Evolutionary conservation across 2,797 vertebrate species (phyloP), one percentile per base, ranked within the genome.

Genomic region (Aldrovandia affinis): DNA sequence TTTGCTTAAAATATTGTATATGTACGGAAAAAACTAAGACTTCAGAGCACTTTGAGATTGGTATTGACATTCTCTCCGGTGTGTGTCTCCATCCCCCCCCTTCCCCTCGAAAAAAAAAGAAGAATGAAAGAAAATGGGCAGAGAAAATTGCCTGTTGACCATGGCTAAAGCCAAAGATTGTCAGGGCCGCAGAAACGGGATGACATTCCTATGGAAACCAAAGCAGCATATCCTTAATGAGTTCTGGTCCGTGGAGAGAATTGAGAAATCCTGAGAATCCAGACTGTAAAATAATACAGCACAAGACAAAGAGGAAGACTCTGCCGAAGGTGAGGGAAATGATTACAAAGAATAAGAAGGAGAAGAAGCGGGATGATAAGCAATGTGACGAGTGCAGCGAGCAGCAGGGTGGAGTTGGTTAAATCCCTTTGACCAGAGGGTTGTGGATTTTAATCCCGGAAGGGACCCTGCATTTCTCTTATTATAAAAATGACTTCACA

Each of bases 151-250:
- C 33, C 87, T 90, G 89, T 91, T 88, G 88, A 89, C 92, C 91
- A 92, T 92, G 90, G 91, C 91, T 94, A 95, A 96, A 89, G 85
- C 90, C 91, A 80, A 86, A 95, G 94, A 94, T 90, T 94, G 90
- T 88, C 92, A 93, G 91, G 91, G 89, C 93, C 88, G 90, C 89
- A 93, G 89, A 93, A 95, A 91, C 82, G 86, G 88, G 89, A 92
- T 94, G 91, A 89, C 91, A 94, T 90, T 94, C 94, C 93, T 92
- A 91, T 90, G 87, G 93, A 96, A 96, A 94, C 91, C 95, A 93
- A 91, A 96, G 95, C 93, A 96, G 94, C 94, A 94, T 97, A 96
- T 96, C 96, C 95, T 93, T 96, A 97, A 97, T 96, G 93, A 95
- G 92, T 95, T 95, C 92, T 90, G 88, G 92, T 89, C 92, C 92